Base-by-base conservation (phyloP, 2,888 invertebrate genomes). In the Gandaritis pyraliata region DNA sequence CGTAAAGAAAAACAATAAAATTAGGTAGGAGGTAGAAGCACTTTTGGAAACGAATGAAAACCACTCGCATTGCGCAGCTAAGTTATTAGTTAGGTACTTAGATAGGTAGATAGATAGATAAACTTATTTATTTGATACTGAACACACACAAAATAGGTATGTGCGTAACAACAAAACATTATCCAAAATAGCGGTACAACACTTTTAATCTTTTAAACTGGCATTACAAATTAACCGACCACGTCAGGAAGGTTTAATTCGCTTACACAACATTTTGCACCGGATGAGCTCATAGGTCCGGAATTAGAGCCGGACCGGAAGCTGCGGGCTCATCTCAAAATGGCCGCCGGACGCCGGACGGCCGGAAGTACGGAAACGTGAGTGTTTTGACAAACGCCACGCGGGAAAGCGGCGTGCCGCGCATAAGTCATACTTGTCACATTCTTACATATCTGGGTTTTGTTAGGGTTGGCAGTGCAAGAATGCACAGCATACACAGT, bases 381-480 rank as follows among this genome's bases (percentile, higher is more conserved):
- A 88, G 81, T 85, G 88, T 87, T 90, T 88, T 92, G 90, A 90
- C 88, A 90, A 90, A 87, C 85, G 83, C 79, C 78, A 75, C 74
- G 76, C 81, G 85, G 84, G 82, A 85, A 87, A 87, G 77, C 79
- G 78, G 74, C 85, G 84, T 80, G 84, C 80, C 82, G 79, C 76
- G 80, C 78, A 86, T 83, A 80, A 75, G 79, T 77, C 80, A 82
- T 81, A 76, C 77, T 45, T 64, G 64, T 52, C 59, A 59, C 64
- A 59, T 64, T 64, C 59, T 53, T 48, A 30, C 41, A 58, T 51
- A 57, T 39, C 55, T 55, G 23, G 50, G 39, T 47, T 54, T 45
- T 29, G 47, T 52, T 61, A 63, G 63, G 61, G 61, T 45, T 59
- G 66, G 15, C 33, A 53, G 46, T 45, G 11, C 11, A 15, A 8